A percentile compares a stretch with the other conserved stretches of the same genome.
Evolutionary conservation across 2,797 vertebrate species (phyloP).

Genomic region (Clarias platycephalus): DNA sequence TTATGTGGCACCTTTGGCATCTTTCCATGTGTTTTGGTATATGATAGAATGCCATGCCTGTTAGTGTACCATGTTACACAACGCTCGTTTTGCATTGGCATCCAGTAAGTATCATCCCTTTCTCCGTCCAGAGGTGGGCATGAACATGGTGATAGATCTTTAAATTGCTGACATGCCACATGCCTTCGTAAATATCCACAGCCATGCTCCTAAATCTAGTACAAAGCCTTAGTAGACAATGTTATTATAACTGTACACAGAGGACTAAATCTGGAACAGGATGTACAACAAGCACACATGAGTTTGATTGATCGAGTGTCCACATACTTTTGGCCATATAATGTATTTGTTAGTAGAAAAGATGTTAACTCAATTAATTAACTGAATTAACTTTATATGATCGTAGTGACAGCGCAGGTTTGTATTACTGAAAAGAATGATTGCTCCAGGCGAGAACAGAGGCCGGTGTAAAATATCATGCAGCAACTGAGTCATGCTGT

Average conservation of each 20-base stretch:
- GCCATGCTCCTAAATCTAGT: not conserved
- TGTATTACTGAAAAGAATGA: not conserved
- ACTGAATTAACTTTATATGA: not conserved
- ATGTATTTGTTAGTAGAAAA: not conserved
- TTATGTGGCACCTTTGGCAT: too few species aligned
- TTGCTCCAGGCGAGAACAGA: not conserved
- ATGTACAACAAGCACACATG: not conserved
- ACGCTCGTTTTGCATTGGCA: too few species aligned
- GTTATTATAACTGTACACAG: not conserved
- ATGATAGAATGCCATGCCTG: too few species aligned
- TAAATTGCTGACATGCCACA: not conserved
- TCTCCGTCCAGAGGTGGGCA: too few species aligned
- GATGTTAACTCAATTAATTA: not conserved
- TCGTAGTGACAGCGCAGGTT: not conserved
- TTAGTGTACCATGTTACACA: too few species aligned
- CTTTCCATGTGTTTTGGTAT: too few species aligned
- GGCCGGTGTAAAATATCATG: not conserved
- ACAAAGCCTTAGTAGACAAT: not conserved
- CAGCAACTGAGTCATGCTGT: not conserved
- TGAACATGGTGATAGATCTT: too few species aligned
- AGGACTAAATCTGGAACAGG: not conserved
- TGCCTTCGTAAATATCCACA: not conserved
- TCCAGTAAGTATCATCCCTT: too few species aligned
- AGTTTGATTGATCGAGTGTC: not conserved
- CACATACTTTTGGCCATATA: not conserved